Evolutionary conservation across 1,140 invertebrate genomes (phyloP), one percentile per base, ranked within the genome.

Genomic region (Trichonephila clavipes): DNA sequence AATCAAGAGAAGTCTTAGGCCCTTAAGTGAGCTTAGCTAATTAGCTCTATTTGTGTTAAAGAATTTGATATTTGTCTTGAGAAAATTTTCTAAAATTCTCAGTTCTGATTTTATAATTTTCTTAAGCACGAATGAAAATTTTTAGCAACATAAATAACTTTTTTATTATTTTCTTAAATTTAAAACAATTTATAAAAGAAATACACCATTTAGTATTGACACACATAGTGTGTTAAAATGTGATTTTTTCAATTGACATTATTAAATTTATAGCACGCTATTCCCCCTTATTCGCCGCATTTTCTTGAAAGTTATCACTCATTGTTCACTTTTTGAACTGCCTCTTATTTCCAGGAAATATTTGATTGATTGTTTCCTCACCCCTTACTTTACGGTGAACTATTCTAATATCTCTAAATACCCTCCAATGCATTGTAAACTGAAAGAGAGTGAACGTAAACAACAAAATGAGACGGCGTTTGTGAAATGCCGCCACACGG

Each of bases 401-500:
- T 64, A 64, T 64, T 18, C 62, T 64, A 64, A 64, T 64, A 64
- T 18, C 72, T 77, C 72, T 77, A 77, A 77, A 77, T 77, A 77
- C 72, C 24, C 72, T 34, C 28, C 24, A 77, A 77, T 58, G 82
- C 19, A 85, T 85, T 85, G 44, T 85, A 58, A 87, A 28, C 19
- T n/a, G 4, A 51, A 3, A 51, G 44, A 83, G 44, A 18, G 85
- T 6, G 28, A n/a, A 62, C 19, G 82, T 86, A 92, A 92, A 92
- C 83, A 92, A 92, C 12, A 69, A n/a, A 61, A 24, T 34, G 44
- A 83, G 64, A 88, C 64, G 19, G 64, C 61, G 28, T 88, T 83
- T n/a, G 24, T 62, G 72, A 62, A 81, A 69, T 88, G 85, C 83
- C 92, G 92, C 92, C 92, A 88, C 34, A 61, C 66, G 28, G 85